Percentiles rank a stretch among this genome's conserved stretches.
These are phyloP conservation scores for Plestiodon gilberti DNA, from an alignment of 2,113 vertebrate genomes.

Conservation along the genomic window DNA sequence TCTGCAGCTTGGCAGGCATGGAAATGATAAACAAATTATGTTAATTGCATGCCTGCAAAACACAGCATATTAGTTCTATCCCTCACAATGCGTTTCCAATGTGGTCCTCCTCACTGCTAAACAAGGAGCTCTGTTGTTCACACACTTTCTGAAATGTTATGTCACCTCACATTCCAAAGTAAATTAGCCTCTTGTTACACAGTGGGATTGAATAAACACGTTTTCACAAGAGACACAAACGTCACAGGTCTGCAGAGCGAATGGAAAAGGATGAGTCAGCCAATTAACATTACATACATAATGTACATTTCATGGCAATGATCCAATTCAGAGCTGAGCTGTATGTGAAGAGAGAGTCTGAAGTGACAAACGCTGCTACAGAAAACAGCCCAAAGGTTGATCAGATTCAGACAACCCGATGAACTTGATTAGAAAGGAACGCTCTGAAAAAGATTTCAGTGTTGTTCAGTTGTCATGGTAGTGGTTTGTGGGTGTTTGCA, in stretches of 20 bases:
- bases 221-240: neutral
- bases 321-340: neutral
- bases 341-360: rapidly evolving
- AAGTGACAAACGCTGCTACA: neutral
- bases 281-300: neutral
- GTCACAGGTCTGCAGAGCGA: neutral
- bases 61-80: neutral
- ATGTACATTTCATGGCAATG: neutral
- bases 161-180: neutral
- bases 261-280: rapidly evolving
- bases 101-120: neutral
- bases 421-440: neutral
- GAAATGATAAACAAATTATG: neutral
- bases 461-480: conserved; percentile 22
- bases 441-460: neutral
- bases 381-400: conserved; percentile 7
- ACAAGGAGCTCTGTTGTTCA: neutral
- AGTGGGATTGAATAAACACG: neutral
- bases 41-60: conserved; percentile 12
- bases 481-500: neutral
- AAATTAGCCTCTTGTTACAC: neutral
- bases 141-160: rapidly evolving
- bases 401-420: neutral
- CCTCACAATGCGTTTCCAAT: neutral
- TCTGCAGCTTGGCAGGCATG: neutral